phyloP scores from a whole-genome alignment of 64 coral and sea anemone species.

The Catalaphyllia jardinei region DNA sequence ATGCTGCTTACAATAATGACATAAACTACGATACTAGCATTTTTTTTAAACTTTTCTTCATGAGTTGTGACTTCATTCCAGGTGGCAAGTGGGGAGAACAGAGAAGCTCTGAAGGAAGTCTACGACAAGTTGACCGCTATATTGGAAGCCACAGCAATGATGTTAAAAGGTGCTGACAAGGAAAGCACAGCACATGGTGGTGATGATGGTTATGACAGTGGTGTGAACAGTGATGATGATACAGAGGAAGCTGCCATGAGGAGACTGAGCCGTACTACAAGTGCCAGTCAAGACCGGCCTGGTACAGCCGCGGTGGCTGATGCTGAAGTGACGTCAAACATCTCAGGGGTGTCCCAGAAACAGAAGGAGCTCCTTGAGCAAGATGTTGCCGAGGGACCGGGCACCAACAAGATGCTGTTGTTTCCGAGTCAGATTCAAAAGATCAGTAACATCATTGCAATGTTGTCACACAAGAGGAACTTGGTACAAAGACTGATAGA shows the following conservation, averaged over 20 bases:
- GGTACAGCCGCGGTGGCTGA: conserved; percentile 4
- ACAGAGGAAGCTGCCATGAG: conserved; percentile 22
- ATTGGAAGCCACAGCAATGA: conserved; percentile 64
- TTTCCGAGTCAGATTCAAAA: conserved; percentile 86
- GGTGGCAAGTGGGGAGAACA: conserved; percentile 52
- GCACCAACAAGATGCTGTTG: conserved; percentile 32
- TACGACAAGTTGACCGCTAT: conserved; percentile 64
- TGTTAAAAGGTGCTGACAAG: conserved; percentile 48
- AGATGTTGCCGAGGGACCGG: background rate
- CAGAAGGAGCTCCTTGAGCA: background rate
- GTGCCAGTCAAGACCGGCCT: conserved; percentile 38
- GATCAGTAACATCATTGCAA: conserved; percentile 81
- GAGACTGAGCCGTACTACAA: conserved; percentile 39
- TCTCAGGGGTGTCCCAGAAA: conserved; percentile 46
- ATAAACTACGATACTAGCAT: no score
- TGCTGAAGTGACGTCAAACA: conserved; percentile 34
- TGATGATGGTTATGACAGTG: conserved; percentile 10
- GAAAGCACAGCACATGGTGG: background rate
- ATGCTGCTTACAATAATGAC: no score
- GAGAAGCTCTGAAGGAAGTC: conserved; percentile 45
- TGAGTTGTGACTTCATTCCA: background rate
- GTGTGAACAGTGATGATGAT: conserved; percentile 34
- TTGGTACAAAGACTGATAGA: conserved; percentile 63
- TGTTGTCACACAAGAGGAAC: conserved; percentile 80
- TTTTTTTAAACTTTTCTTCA: no score